These are phyloP conservation scores for Linepithema humile DNA, from an alignment of 1,140 invertebrate species.

Conservation along the genomic window DNA sequence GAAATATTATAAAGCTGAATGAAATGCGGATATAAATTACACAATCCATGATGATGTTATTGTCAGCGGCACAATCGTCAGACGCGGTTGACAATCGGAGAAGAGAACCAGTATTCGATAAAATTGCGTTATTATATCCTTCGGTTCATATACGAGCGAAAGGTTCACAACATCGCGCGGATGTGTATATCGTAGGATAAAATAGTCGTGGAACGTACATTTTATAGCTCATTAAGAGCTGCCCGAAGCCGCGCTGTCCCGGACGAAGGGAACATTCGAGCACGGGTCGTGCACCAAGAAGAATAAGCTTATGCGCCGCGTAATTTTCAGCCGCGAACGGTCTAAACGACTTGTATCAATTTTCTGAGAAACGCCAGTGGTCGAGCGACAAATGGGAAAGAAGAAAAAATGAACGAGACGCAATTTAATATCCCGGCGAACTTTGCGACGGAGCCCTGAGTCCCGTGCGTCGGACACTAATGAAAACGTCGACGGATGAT, in stretches of 20 bases:
- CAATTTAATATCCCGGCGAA: background rate
- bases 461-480: constrained; percentile 17
- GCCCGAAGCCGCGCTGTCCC: background rate
- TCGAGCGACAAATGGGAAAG: background rate
- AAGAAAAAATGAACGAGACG: no score
- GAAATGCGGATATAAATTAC: background rate
- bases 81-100: background rate
- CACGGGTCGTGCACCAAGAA: constrained; percentile 9
- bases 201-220: constrained; percentile 26
- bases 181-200: constrained; percentile 1
- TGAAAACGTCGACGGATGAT: constrained; percentile 42
- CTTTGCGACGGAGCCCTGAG: background rate
- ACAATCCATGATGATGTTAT: background rate
- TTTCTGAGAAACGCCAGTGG: constrained; percentile 1
- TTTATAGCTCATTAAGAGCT: constrained; percentile 63
- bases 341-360: background rate
- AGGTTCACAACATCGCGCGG: background rate
- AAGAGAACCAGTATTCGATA: background rate
- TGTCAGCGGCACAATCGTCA: background rate
- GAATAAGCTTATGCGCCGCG: constrained; percentile 3
- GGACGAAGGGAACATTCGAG: background rate
- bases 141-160: background rate
- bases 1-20: background rate
- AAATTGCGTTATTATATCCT: background rate
- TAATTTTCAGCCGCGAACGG: background rate